Evolutionary conservation across 2,113 vertebrate species (phyloP).

Genomic region (Hippopotamus amphibius): DNA sequence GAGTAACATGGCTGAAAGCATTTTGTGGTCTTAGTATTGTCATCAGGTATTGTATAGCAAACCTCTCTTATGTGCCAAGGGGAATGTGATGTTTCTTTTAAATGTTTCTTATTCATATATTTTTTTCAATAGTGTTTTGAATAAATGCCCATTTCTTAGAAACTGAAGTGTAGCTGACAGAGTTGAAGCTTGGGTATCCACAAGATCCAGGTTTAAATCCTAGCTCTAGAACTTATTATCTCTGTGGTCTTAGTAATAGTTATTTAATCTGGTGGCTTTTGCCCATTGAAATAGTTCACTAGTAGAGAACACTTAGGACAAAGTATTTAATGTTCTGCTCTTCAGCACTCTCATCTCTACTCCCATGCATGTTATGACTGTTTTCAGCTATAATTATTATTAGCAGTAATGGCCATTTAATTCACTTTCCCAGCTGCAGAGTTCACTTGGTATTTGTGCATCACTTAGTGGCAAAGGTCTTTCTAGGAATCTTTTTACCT

Average conservation of each 20-base stretch:
- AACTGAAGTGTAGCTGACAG: background rate
- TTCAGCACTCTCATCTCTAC: background rate
- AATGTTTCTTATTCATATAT: background rate
- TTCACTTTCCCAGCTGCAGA: background rate
- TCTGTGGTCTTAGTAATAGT: background rate
- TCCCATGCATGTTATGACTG: background rate
- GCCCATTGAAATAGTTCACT: background rate
- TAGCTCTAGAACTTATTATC: background rate
- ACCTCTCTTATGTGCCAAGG: background rate
- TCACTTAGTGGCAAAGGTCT: constrained; percentile 22
- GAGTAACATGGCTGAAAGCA: background rate
- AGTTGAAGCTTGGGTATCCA: background rate
- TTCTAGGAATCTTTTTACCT: background rate
- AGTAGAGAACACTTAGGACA: background rate
- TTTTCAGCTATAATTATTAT: constrained; percentile 55
- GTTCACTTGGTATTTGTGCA: constrained; percentile 36
- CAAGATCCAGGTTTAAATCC: background rate
- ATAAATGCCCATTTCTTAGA: background rate
- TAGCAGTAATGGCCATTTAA: constrained; percentile 39
- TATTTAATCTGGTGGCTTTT: background rate
- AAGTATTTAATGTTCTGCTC: constrained; percentile 10
- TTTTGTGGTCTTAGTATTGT: background rate
- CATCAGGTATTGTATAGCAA: background rate
- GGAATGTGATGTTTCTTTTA: background rate
- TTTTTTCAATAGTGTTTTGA: background rate